Evolutionary conservation across 2,113 vertebrate genomes (phyloP).

Genomic region (Mormyrus iriodes): DNA sequence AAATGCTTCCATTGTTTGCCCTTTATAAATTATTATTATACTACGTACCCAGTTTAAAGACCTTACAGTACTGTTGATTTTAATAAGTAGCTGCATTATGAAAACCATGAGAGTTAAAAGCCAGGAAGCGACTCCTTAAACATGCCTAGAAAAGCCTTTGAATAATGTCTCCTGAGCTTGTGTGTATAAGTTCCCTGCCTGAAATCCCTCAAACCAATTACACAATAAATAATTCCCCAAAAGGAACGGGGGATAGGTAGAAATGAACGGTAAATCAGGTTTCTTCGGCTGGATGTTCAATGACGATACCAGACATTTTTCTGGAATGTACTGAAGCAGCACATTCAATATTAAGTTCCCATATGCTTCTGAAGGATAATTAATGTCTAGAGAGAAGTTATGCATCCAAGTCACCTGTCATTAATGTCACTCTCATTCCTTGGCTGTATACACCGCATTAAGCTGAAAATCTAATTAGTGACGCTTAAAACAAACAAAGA

Average conservation of each 20-base stretch:
- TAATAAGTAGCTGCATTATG: conserved; percentile 30
- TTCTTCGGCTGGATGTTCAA: conserved; percentile 48
- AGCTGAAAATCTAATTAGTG: conserved; percentile 23
- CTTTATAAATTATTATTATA: conserved; percentile 71
- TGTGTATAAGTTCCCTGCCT: conserved; percentile 18
- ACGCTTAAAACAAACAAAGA: conserved; percentile 6
- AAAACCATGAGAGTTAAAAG: conserved; percentile 11
- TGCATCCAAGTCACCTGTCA: conserved; percentile 47
- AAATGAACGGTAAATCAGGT: conserved; percentile 38
- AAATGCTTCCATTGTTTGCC: conserved; percentile 79
- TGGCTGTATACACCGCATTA: conserved; percentile 23
- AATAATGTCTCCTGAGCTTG: conserved; percentile 25
- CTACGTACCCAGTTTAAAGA: conserved; percentile 46
- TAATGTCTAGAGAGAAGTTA: conserved; percentile 49
- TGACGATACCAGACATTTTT: conserved; percentile 59
- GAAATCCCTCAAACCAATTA: conserved; percentile 36
- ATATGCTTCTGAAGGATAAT: conserved; percentile 51
- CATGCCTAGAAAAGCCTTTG: conserved; percentile 9
- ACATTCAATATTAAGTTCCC: conserved; percentile 56
- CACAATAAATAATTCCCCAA: conserved; percentile 39
- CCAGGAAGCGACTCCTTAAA: conserved; percentile 31
- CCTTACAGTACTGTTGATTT: conserved; percentile 31
- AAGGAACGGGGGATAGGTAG: conserved; percentile 28
- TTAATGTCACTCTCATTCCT: conserved; percentile 42
- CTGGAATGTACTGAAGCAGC: conserved; percentile 56